Percentiles rank a stretch among this genome's conserved stretches.
Conservation (phyloP, 2,113 vertebrate genomes). For the Eublepharis macularius region DNA sequence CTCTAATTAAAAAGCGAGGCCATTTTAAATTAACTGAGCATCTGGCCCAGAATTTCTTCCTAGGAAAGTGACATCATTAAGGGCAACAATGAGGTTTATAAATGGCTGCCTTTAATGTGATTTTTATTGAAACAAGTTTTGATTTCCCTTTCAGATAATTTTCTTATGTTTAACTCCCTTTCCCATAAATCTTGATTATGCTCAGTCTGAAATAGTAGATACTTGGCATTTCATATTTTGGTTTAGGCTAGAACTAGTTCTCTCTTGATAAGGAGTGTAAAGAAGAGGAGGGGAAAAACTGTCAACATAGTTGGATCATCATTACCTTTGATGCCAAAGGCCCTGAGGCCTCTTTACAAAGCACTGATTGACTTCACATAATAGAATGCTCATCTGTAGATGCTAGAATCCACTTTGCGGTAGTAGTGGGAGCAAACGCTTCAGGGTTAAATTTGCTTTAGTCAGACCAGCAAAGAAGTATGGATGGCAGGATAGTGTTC, state of each 20-base stretch:
- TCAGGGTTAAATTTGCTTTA: background rate
- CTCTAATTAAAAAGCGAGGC: background rate
- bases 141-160: constrained; percentile 12
- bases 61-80: background rate
- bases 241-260: background rate
- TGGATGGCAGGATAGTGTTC: no score
- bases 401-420: background rate
- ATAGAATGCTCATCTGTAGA: background rate
- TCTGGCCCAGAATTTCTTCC: background rate
- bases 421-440: background rate
- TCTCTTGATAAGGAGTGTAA: background rate
- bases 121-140: background rate
- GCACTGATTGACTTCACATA: background rate
- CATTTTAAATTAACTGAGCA: background rate
- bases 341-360: background rate
- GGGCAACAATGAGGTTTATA: background rate
- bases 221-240: background rate
- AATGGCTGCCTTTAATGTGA: background rate
- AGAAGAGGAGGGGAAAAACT: background rate
- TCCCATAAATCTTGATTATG: constrained; percentile 26
- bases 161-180: background rate
- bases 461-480: background rate
- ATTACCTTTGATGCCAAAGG: no score
- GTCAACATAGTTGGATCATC: background rate
- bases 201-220: background rate